These are phyloP conservation scores for Druon quercuslanigerum DNA, from an alignment of 1,140 invertebrate species.

Conservation along the genomic window DNA sequence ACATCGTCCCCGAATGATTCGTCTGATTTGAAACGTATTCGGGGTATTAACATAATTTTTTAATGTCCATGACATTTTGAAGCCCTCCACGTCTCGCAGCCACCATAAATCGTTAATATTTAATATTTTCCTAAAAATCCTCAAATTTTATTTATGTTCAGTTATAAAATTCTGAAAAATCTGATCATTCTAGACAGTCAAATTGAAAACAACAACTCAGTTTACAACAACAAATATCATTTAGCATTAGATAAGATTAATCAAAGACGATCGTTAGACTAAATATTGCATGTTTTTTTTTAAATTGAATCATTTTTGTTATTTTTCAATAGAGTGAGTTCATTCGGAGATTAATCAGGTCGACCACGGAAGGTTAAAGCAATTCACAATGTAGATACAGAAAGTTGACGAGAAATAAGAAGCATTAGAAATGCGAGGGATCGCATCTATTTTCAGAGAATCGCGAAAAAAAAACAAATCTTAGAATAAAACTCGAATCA, in stretches of 20 bases:
- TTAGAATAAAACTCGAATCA: not conserved
- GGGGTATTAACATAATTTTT: too few species aligned
- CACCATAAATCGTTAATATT: too few species aligned
- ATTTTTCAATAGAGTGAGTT: not conserved
- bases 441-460: not conserved
- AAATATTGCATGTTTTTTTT: not conserved
- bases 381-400: not conserved
- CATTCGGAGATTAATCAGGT: not conserved
- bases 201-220: too few species aligned
- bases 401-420: conserved; percentile 1
- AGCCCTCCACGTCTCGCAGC: too few species aligned
- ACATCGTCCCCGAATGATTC: too few species aligned
- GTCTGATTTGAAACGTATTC: too few species aligned
- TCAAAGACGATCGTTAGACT: not conserved
- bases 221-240: not conserved
- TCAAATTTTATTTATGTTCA: too few species aligned
- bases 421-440: not conserved
- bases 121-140: too few species aligned
- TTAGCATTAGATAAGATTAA: not conserved
- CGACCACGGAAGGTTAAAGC: not conserved
- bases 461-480: not conserved
- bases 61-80: too few species aligned
- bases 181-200: too few species aligned
- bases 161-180: too few species aligned
- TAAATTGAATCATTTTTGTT: not conserved